Evolutionary conservation across 1,140 invertebrate genomes (phyloP).

Genomic region (Maconellicoccus hirsutus): DNA sequence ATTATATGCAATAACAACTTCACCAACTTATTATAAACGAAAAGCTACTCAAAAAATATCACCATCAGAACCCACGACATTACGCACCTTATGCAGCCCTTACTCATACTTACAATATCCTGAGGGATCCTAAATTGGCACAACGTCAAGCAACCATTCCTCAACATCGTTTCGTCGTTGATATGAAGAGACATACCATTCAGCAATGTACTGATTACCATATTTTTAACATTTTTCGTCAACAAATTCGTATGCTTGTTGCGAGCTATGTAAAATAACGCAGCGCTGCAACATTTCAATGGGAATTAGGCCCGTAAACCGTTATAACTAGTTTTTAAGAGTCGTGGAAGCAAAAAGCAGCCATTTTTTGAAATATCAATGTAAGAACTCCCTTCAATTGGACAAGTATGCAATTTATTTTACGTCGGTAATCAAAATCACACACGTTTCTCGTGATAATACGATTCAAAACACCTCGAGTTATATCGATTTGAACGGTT

Average conservation of each 20-base stretch:
- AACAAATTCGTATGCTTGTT: conserved; percentile 53
- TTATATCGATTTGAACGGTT: no score
- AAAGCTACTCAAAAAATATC: conserved; percentile 56
- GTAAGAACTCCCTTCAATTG: no score
- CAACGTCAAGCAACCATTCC: conserved; percentile 86
- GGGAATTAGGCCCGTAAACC: no score
- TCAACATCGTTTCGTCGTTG: conserved; percentile 81
- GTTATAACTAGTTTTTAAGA: no score
- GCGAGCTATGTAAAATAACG: conserved; percentile 89
- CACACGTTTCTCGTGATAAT: no score
- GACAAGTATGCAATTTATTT: no score
- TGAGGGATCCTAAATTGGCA: conserved; percentile 90
- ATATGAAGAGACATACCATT: conserved; percentile 78
- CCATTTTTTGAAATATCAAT: no score
- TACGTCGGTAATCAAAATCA: no score
- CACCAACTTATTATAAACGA: conserved; percentile 80
- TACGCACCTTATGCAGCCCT: not conserved
- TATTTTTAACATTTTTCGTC: conserved; percentile 54
- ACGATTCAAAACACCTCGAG: no score
- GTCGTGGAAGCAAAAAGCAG: no score
- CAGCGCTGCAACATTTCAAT: conserved; percentile 52
- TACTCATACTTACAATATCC: conserved; percentile 65
- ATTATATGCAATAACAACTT: conserved; percentile 73
- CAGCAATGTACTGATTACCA: conserved; percentile 65
- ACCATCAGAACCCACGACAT: not conserved